A percentile compares a stretch with the other conserved stretches of the same genome.
Evolutionary conservation across 2,797 vertebrate species (phyloP).

Genomic region (Ibycter americanus): DNA sequence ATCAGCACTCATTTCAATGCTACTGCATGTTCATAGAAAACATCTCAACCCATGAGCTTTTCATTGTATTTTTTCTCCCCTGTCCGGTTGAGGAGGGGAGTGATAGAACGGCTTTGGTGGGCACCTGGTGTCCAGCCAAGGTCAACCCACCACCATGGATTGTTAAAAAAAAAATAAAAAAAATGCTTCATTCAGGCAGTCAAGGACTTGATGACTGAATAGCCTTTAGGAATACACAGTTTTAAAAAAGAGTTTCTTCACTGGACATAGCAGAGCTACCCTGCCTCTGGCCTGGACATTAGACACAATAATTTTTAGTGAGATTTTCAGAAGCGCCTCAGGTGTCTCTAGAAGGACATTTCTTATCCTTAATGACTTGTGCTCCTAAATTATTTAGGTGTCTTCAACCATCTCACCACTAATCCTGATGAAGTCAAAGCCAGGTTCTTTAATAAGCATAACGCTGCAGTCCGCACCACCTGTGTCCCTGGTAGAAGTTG

Average conservation of each 20-base stretch:
- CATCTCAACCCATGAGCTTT: no score
- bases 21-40: background rate
- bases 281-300: background rate
- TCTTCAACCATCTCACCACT: background rate
- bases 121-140: no score
- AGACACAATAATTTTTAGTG: background rate
- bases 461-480: background rate
- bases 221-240: background rate
- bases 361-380: background rate
- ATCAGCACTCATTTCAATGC: background rate
- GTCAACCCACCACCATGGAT: background rate
- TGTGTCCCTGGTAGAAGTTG: background rate
- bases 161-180: background rate
- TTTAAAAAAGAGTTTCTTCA: background rate
- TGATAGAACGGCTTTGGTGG: no score
- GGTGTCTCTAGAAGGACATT: background rate
- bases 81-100: no score
- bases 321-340: background rate
- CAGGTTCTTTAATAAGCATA: background rate
- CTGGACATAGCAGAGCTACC: background rate
- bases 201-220: background rate
- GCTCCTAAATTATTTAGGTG: constrained; percentile 32
- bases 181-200: background rate
- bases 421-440: background rate
- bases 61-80: no score